phyloP scores from a whole-genome alignment of 2,888 invertebrate genomes.

The Lutraria lutraria region DNA sequence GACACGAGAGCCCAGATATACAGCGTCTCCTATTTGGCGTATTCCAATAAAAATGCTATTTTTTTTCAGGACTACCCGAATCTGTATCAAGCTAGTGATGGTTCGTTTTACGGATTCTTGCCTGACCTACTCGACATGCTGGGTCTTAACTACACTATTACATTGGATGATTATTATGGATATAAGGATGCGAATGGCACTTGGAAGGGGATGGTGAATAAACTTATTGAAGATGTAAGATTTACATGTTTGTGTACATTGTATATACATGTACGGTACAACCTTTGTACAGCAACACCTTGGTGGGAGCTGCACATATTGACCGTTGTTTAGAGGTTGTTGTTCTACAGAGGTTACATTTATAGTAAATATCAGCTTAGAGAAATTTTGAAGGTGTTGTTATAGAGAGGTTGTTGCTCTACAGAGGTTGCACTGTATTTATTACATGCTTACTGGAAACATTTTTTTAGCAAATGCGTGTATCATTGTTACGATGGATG shows the following conservation, averaged over 20 bases:
- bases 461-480: not conserved
- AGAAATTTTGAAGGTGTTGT: too few relatives aligned
- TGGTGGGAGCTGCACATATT: too few relatives aligned
- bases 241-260: not conserved
- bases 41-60: too few relatives aligned
- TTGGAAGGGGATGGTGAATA: conserved; percentile 78
- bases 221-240: conserved; percentile 71
- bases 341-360: too few relatives aligned
- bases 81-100: conserved; percentile 15
- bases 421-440: not conserved
- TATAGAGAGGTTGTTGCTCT: too few relatives aligned
- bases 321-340: too few relatives aligned
- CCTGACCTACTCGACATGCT: conserved; percentile 73
- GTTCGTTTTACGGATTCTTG: conserved; percentile 72
- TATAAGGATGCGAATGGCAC: conserved; percentile 59
- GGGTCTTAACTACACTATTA: conserved; percentile 64
- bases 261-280: not conserved
- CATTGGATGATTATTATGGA: conserved; percentile 63
- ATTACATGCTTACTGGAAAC: too few relatives aligned
- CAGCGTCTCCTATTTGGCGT: too few relatives aligned
- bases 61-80: conserved; percentile 35
- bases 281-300: too few relatives aligned
- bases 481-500: too few relatives aligned
- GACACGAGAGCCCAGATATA: too few relatives aligned
- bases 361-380: too few relatives aligned